Percentiles rank a stretch among this genome's conserved stretches.
Evolutionary conservation across 2,113 vertebrate genomes (phyloP).

Genomic region (Boleophthalmus pectinirostris): DNA sequence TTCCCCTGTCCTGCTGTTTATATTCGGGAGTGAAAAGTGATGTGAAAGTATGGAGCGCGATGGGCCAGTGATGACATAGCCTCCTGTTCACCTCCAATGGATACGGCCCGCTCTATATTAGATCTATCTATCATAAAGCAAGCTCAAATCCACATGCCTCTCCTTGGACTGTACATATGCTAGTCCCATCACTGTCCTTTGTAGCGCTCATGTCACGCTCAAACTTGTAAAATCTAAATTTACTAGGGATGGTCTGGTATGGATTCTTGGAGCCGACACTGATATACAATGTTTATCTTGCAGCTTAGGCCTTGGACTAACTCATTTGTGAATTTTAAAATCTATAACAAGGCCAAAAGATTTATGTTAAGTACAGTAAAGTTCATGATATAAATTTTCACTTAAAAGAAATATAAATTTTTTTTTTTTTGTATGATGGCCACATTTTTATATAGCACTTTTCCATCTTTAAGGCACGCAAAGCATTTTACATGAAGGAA

Average conservation of each 20-base stretch:
- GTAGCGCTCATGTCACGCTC: slow-evolving; percentile 56
- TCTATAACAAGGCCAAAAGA: no score
- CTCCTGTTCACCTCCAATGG: slow-evolving; percentile 66
- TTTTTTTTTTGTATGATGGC: no score
- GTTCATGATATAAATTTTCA: no score
- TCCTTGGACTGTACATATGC: slow-evolving; percentile 55
- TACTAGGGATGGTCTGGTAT: slow-evolving; percentile 11
- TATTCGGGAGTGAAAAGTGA: slow-evolving; percentile 64
- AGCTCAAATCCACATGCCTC: slow-evolving; percentile 42
- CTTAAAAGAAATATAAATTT: no score
- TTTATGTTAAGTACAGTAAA: no score
- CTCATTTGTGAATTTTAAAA: no score
- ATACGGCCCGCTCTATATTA: slow-evolving; percentile 62
- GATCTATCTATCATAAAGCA: slow-evolving; percentile 69
- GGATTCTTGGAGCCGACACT: no score
- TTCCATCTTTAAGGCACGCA: no score
- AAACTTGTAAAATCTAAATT: slow-evolving; percentile 55
- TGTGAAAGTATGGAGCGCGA: slow-evolving; percentile 60
- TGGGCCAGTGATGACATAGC: slow-evolving; percentile 68
- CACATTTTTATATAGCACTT: no score
- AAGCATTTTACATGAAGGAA: no score
- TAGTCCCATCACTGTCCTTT: slow-evolving; percentile 69
- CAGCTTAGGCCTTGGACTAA: no score
- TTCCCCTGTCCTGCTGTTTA: slow-evolving; percentile 53
- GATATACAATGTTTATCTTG: no score